Base-by-base conservation (phyloP, 2,113 vertebrate species). In the Rhinolophus ferrumequinum region DNA sequence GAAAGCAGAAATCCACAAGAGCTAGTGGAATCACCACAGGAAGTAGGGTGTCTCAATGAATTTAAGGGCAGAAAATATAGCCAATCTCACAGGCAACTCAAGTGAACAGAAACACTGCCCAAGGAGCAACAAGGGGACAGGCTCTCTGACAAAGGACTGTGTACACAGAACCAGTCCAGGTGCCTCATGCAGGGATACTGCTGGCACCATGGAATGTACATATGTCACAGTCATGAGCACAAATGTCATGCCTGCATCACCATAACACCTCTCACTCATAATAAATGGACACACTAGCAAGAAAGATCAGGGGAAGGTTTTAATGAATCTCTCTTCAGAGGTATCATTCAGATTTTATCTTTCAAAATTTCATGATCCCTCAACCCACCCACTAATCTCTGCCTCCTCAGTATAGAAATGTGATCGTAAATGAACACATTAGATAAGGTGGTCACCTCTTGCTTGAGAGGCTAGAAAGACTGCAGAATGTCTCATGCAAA, bases 61-160 rank as follows among this genome's bases (percentile, higher is more conserved):
- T 62, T 56, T 24, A 85, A 28, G 70, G 44, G 4, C 16, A n/a
- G 76, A 44, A 67, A 66, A 75, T 1, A 38, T 1, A 52, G 41
- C 38, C 62, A 54, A 14, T 21, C 16, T 44, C 52, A 24, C 5
- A 16, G 7, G 22, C 13, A 11, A 28, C n/a, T 38, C 18, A 54
- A 41, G 35, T 33, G 28, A 33, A n/a, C 9, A 18, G 24, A 5
- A 64, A 62, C 35, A 21, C 5, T 21, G 4, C 62, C 50, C 8
- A 15, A 38, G 28, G 13, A 79, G 28, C 26, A 10, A 15, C 6
- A 26, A 50, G 22, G 4, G 7, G 22, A 44, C 35, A n/a, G 56
- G 18, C 0, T 33, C 9, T 41, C 22, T 1, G 6, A 2, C 15
- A 2, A 28, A 18, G 9, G 21, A 2, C 3, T 5, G 15, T 6